phyloP scores from a whole-genome alignment of 2,113 vertebrate genomes.

The Phasianus colchicus region DNA sequence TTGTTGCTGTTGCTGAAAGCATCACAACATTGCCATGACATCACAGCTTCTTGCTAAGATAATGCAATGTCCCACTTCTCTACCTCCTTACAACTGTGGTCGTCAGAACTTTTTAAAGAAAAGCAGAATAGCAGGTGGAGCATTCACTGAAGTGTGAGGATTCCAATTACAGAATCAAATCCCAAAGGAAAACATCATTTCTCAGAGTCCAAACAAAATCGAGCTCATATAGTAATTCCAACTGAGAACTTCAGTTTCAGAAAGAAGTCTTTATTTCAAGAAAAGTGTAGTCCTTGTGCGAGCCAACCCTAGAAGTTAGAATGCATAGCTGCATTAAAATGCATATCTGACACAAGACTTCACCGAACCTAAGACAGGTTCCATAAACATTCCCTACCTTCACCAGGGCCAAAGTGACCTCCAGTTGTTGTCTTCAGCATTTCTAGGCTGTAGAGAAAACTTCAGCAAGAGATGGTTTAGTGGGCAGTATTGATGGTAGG shows the following conservation, averaged over 20 bases:
- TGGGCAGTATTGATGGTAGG: too few relatives aligned
- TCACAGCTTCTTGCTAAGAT: neutral
- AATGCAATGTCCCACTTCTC: neutral
- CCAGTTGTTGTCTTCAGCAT: neutral
- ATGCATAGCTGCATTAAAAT: neutral
- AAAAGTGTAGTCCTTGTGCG: neutral
- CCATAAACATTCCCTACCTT: neutral
- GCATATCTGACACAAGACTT: neutral
- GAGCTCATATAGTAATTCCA: rapidly evolving
- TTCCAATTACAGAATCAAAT: neutral
- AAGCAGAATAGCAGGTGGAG: neutral
- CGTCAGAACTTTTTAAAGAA: neutral
- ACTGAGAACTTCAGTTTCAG: neutral
- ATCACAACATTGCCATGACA: neutral
- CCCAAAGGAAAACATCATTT: neutral
- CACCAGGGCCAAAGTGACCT: neutral
- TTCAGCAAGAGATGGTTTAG: neutral
- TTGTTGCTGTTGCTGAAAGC: neutral
- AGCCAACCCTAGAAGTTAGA: neutral
- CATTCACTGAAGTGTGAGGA: neutral
- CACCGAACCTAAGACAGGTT: neutral
- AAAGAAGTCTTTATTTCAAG: neutral
- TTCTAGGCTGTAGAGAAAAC: neutral
- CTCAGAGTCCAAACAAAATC: neutral
- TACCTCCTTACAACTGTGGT: neutral